These are phyloP conservation scores for Parauchenoglanis punctatus DNA, from an alignment of 2,797 vertebrate species.

Conservation along the genomic window DNA sequence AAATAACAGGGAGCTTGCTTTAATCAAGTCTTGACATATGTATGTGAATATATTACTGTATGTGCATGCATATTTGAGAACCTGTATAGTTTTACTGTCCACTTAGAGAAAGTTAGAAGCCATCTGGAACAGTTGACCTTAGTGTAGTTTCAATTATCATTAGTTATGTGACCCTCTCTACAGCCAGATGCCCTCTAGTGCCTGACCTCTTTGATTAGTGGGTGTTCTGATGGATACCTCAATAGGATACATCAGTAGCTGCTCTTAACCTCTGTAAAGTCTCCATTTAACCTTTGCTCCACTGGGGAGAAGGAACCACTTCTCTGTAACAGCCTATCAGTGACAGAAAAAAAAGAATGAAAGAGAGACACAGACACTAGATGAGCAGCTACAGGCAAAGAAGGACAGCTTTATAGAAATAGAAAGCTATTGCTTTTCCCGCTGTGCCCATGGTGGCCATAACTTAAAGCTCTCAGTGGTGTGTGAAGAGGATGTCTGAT, in stretches of 20 bases:
- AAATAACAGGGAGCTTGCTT: neutral
- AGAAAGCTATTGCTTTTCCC: slow-evolving; percentile 48
- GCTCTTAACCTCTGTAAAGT: slow-evolving; percentile 30
- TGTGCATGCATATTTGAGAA: neutral
- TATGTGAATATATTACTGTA: too few relatives aligned
- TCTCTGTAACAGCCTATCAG: slow-evolving; percentile 20
- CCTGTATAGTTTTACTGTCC: neutral
- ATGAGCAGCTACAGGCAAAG: slow-evolving; percentile 43
- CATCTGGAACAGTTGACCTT: slow-evolving; percentile 11
- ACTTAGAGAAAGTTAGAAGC: neutral
- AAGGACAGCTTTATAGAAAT: slow-evolving; percentile 46
- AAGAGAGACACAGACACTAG: slow-evolving; percentile 20
- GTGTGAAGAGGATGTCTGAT: slow-evolving; percentile 44
- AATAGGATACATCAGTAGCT: slow-evolving; percentile 25
- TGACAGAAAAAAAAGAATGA: neutral
- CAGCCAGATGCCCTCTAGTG: neutral
- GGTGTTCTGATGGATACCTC: neutral
- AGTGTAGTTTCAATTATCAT: slow-evolving; percentile 2
- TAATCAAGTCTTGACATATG: neutral
- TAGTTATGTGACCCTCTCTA: slow-evolving; percentile 2
- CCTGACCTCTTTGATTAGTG: slow-evolving; percentile 26
- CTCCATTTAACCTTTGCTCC: slow-evolving; percentile 30
- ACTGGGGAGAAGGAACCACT: neutral
- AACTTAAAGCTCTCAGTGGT: slow-evolving; percentile 22
- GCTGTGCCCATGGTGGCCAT: slow-evolving; percentile 36